Percentiles rank a stretch among this genome's conserved stretches.
Conservation (phyloP, 1,140 invertebrate species). For the Cydia splendana region DNA sequence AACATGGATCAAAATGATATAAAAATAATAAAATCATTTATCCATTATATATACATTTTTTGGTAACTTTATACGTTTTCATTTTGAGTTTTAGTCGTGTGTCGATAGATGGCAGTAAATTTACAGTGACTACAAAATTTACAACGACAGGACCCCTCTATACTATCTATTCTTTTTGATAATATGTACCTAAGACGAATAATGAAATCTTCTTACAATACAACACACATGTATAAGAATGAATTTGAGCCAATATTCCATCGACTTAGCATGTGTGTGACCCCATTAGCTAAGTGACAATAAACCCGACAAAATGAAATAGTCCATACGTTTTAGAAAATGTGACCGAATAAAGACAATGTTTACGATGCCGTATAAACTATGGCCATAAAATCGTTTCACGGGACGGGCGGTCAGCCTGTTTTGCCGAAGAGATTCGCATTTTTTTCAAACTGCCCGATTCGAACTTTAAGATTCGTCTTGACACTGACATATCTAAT, state of each 20-base stretch:
- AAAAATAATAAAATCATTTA: no score
- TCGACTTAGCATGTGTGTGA: conserved; percentile 1
- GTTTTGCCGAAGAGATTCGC: neutral
- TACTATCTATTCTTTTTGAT: no score
- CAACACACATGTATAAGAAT: neutral
- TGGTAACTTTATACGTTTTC: no score
- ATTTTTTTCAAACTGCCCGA: no score
- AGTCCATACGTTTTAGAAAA: conserved; percentile 37
- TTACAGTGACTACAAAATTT: no score
- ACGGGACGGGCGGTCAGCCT: neutral
- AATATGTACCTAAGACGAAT: neutral
- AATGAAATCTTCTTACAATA: neutral
- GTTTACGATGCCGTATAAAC: conserved; percentile 37
- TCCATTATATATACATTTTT: no score
- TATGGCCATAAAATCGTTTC: conserved; percentile 32
- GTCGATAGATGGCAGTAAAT: no score
- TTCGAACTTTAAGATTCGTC: no score
- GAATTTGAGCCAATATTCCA: neutral
- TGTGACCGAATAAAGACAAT: conserved; percentile 31
- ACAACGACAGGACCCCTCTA: no score
- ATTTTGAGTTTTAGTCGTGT: no score
- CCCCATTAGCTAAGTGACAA: conserved; percentile 40
- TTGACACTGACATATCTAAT: no score
- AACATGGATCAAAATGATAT: no score
- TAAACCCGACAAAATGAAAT: conserved; percentile 34